Evolutionary conservation across 1,140 invertebrate genomes (phyloP).

Genomic region (Lepidurus couesii): DNA sequence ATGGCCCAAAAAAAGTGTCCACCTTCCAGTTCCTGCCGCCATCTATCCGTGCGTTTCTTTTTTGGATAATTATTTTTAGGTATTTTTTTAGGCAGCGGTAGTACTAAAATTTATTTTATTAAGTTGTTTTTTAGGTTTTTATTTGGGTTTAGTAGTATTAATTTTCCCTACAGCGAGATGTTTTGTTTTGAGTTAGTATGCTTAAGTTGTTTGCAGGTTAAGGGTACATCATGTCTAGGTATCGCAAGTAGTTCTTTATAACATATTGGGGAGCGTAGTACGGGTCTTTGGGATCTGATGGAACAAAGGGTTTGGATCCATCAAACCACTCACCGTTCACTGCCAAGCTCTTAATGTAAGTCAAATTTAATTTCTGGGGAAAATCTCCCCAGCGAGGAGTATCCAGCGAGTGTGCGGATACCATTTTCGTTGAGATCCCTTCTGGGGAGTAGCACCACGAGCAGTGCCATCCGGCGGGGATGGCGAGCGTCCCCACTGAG

Average conservation of each 20-base stretch:
- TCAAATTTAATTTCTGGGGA: conserved; percentile 50
- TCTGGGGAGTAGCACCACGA: conserved; percentile 56
- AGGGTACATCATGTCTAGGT: conserved; percentile 27
- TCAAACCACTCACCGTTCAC: conserved; percentile 57
- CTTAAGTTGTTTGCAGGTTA: not conserved
- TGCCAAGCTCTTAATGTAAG: conserved; percentile 56
- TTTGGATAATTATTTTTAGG: too few relatives aligned
- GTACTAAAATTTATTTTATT: too few relatives aligned
- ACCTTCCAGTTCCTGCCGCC: too few relatives aligned
- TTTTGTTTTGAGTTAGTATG: too few relatives aligned
- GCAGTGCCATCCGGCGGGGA: conserved; percentile 29
- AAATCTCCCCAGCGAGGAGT: conserved; percentile 37
- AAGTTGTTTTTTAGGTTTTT: too few relatives aligned
- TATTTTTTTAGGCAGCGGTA: too few relatives aligned
- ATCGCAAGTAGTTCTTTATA: conserved; percentile 3
- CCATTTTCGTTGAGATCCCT: conserved; percentile 51
- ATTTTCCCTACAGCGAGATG: too few relatives aligned
- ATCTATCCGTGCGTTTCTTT: too few relatives aligned
- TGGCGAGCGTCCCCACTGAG: not conserved
- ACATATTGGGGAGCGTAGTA: conserved; percentile 31
- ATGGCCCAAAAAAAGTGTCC: too few relatives aligned
- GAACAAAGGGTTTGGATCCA: conserved; percentile 42
- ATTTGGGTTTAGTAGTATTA: too few relatives aligned
- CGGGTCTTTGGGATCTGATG: not conserved
- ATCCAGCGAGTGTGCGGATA: conserved; percentile 40